These are phyloP conservation scores for Erebia palarica DNA, from an alignment of 2,888 invertebrate species.

Conservation along the genomic window DNA sequence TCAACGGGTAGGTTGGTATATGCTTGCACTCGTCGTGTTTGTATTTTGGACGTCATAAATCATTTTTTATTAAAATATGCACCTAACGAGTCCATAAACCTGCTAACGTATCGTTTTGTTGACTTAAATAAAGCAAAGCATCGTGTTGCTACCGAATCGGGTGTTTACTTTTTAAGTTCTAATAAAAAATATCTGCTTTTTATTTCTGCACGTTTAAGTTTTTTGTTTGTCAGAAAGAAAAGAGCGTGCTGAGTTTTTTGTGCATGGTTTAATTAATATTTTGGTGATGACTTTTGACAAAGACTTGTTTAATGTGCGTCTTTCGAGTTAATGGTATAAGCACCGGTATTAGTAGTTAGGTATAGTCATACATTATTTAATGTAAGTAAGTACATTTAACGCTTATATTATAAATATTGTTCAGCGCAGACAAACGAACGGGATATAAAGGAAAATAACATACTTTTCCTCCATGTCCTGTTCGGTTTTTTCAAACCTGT, in stretches of 20 bases:
- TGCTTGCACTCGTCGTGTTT: not conserved
- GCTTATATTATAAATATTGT: no score
- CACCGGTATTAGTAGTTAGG: no score
- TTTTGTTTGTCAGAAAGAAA: conserved; percentile 37
- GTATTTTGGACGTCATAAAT: conserved; percentile 58
- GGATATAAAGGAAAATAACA: no score
- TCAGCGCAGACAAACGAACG: no score
- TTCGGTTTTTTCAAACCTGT: no score
- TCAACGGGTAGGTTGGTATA: not conserved
- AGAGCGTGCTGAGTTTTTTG: not conserved
- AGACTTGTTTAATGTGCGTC: not conserved
- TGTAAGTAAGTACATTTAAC: no score
- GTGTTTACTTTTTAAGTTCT: conserved; percentile 54
- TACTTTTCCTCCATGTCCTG: no score
- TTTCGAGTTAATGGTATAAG: not conserved
- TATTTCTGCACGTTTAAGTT: conserved; percentile 46
- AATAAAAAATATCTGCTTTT: conserved; percentile 54
- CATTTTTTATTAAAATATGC: conserved; percentile 55
- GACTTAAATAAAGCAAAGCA: conserved; percentile 65
- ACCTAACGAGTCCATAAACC: conserved; percentile 63
- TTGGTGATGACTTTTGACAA: not conserved
- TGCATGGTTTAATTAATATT: not conserved
- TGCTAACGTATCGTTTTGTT: conserved; percentile 51
- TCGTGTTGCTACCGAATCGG: conserved; percentile 67
- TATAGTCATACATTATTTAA: no score